Percentiles rank a stretch among this genome's conserved stretches.
Conservation (phyloP, 2,888 invertebrate genomes). For the Athripsodes cinereus region DNA sequence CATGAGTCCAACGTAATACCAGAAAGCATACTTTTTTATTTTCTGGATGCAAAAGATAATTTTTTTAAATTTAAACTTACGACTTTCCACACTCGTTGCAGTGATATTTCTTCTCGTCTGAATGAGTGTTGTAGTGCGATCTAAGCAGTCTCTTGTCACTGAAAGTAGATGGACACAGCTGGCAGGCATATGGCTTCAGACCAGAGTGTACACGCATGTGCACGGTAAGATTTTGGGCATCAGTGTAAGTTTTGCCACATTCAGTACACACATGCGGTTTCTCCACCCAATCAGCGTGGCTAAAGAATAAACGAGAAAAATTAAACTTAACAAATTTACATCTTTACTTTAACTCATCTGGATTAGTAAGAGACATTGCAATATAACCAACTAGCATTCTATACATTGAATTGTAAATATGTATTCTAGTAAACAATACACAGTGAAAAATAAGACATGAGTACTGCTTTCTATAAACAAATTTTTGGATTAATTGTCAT, state of each 20-base stretch:
- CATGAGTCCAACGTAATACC: no score
- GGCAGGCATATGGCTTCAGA: constrained; percentile 20
- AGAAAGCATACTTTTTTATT: background rate
- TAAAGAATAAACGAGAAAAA: background rate
- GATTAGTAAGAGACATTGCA: no score
- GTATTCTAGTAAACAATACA: no score
- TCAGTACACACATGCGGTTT: constrained; percentile 16
- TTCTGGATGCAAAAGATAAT: background rate
- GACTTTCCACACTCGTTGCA: constrained; percentile 22
- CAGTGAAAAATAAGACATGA: no score
- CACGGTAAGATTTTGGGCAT: constrained; percentile 15
- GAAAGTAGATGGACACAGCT: constrained; percentile 20
- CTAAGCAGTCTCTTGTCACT: constrained; percentile 17
- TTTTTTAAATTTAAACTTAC: constrained; percentile 12
- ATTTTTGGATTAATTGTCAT: no score
- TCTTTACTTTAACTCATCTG: background rate
- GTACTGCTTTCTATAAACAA: no score
- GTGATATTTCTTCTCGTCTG: constrained; percentile 12
- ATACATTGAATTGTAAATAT: no score
- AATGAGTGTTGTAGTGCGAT: constrained; percentile 20
- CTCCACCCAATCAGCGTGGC: constrained; percentile 16
- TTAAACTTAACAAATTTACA: background rate
- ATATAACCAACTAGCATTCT: no score
- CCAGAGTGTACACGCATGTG: constrained; percentile 23
- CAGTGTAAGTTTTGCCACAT: constrained; percentile 23